Base-by-base conservation (phyloP, 2,888 invertebrate species). In the Xanthorhoe spadicearia region DNA sequence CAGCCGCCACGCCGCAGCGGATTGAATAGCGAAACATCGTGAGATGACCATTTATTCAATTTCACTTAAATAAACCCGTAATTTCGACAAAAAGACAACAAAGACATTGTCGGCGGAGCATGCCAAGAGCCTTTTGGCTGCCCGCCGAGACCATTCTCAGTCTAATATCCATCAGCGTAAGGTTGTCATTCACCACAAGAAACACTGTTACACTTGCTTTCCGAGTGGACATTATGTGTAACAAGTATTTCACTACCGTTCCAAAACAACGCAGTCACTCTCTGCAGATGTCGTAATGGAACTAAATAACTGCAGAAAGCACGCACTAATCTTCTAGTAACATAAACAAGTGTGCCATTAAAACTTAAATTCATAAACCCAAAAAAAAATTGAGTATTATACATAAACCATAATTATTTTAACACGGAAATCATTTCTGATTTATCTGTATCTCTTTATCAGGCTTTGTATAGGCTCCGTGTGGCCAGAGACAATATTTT, bases 21-120 rank as follows among this genome's bases (percentile, higher is more conserved):
- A 88, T 92, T 91, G 93, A 91, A 84, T 84, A 84, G 86, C 81
- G 81, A 83, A 85, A 88, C 87, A 87, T 86, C 77, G 83, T 82
- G 88, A 88, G 87, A 87, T 90, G 88, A 88, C 90, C 91, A 91
- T 93, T 93, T 93, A 93, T 92, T 90, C 86, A 90, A 92, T 93
- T 93, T 92, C 93, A 87, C 91, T 92, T 91, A 92, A 92, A 92
- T 91, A 90, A 90, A 91, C 88, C 87, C 81, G 90, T 88, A 88
- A 90, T 91, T 85, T 90, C 83, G 83, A 87, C 88, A 92, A 92
- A 92, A 92, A 89, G 88, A 88, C 83, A 80, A 89, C 84, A 81
- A 83, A 72, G 75, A 77, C 68, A 76, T 81, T 86, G 85, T 82
- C 83, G 81, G 74, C 81, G 79, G 75, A 83, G 81, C 85, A 82